These are phyloP conservation scores for Pardalotus punctatus DNA, from an alignment of 2,113 vertebrate species.

Conservation along the genomic window DNA sequence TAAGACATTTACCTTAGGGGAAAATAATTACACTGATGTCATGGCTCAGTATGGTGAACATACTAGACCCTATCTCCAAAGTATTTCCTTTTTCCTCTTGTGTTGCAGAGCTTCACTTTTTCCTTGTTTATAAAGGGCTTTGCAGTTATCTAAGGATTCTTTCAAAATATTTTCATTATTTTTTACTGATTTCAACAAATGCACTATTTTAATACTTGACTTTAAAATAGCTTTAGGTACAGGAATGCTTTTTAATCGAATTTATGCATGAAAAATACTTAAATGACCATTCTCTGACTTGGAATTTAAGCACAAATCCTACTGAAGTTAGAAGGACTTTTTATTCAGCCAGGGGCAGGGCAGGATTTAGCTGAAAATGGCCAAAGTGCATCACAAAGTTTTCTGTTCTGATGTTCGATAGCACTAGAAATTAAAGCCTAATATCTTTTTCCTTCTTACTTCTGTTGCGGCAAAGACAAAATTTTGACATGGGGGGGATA, in stretches of 20 bases:
- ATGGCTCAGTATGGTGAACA: conserved; percentile 17
- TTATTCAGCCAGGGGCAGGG: not conserved
- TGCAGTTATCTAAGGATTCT: not conserved
- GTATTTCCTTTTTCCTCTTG: conserved; percentile 43
- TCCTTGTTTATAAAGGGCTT: not conserved
- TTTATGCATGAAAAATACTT: not conserved
- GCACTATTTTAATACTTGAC: not conserved
- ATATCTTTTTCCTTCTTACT: not conserved
- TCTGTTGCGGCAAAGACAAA: conserved; percentile 15
- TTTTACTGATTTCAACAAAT: not conserved
- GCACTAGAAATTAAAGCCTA: not conserved
- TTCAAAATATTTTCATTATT: not conserved
- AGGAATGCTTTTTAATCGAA: not conserved
- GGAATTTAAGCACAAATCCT: not conserved
- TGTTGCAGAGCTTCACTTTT: not conserved
- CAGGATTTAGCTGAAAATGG: not conserved
- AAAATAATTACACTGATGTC: conserved; percentile 56
- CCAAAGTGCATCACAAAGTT: not conserved
- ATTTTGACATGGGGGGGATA: not conserved
- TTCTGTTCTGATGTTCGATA: not conserved
- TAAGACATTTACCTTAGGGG: conserved; percentile 46
- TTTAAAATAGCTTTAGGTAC: not conserved
- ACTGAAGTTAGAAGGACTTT: not conserved
- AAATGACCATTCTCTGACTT: not conserved
- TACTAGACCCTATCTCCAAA: conserved; percentile 36